Base-by-base conservation (phyloP, 1,140 invertebrate genomes). In the Heliconius eleuchia region DNA sequence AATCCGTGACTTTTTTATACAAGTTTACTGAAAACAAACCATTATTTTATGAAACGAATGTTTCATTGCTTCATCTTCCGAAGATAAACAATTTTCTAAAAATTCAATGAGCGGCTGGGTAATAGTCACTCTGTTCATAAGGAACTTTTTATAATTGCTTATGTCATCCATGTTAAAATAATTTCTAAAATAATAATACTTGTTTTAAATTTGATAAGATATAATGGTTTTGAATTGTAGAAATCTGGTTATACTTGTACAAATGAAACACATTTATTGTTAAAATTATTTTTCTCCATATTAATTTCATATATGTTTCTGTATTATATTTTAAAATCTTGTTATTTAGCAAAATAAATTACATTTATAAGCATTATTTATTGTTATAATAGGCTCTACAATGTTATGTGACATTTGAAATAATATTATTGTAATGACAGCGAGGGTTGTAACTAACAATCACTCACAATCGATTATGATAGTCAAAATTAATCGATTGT, bases 31-130 rank as follows among this genome's bases (percentile, higher is more conserved):
- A 66, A 13, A 66, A 30, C 27, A 30, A 5, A 66, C 60, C 60
- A 66, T 66, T 30, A 94, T 86, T 88, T 92, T 94, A 78, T 94
- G 92, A 84, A 91, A 92, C 55, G 80, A 85, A 80, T 92, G 84
- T 74, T 92, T 86, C 23, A 78, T 60, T 6, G 76, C 78, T 80
- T 89, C 88, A 74, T 91, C 87, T 74, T 91, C 89, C 42, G 78
- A 84, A 39, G 55, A 72, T 46, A 90, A 52, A 81, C 86, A 88
- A 66, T 85, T 87, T 81, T 91, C 90, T 74, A 93, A 83, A 72
- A 81, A 86, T 73, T 85, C 82, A 42, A 78, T 76, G 27, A 92
- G 60, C 39, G 74, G 39, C 55, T 73, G 60, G 70, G 80, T 83
- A 37, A 75, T 75, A 70, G 87, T 84, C 39, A 83, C 77, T 82